Evolutionary conservation across 1,140 invertebrate species (phyloP), one percentile per base, ranked within the genome.

Genomic region (Andricus grossulariae): DNA sequence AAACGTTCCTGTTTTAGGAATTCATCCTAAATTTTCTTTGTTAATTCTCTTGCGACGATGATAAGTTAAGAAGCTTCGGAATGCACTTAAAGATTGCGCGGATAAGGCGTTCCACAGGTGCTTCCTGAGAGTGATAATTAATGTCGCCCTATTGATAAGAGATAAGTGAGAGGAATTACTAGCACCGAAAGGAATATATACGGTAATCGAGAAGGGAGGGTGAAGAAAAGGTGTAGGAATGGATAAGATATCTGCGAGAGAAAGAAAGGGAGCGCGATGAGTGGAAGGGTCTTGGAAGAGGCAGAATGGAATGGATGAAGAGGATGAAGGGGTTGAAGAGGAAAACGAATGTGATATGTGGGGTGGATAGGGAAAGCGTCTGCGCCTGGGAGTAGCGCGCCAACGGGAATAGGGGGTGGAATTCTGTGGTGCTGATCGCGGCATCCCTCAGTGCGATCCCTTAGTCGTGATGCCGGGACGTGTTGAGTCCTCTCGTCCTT

Each of bases 381-480:
- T 84, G 84, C 84, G 84, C 82, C 50, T 74, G 74, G 52, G 77
- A 19, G 54, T 13, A 16, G 70, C 70, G 60, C 72, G 74, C 45
- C 57, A 80, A 81, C 79, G 79, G 81, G 73, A 45, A 75, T 75
- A 73, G 60, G 74, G 66, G 50, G 74, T 72, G 50, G 80, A 72
- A 78, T 78, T 80, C 19, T 19, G 80, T 50, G 52, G 52, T 72
- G 79, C 70, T 55, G 79, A 72, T 78, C 76, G 76, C 80, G 78
- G 77, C 73, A 71, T 82, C 81, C 77, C 80, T 79, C 76, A 74
- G 81, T 75, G 85, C 79, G 83, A 83, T 83, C 74, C 86, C 83
- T 90, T 87, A 91, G 90, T 91, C 90, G 90, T 88, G 89, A 91
- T 91, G 90, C 89, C 89, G 90, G 84, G 82, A 81, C 82, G 80